Conservation (phyloP, 2,888 invertebrate genomes). For the Pseudococcus jackbeardsleyi region DNA sequence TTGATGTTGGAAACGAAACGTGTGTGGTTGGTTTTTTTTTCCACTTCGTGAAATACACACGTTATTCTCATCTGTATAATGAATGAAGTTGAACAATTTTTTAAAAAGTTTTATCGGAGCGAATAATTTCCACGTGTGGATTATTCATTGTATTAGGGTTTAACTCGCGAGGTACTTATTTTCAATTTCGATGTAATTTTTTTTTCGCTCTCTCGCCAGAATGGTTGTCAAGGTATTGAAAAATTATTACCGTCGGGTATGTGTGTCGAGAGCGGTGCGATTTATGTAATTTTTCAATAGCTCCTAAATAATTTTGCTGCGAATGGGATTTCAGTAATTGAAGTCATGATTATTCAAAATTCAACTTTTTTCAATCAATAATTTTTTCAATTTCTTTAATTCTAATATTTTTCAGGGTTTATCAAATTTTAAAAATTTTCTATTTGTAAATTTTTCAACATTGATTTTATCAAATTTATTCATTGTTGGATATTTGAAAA, state of each 20-base stretch:
- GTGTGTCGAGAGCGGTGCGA: too few species aligned
- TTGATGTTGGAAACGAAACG: conserved; percentile 5
- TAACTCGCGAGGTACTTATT: neutral
- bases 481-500: too few species aligned
- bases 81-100: conserved; percentile 19
- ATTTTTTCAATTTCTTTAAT: too few species aligned
- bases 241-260: neutral
- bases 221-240: conserved; percentile 7
- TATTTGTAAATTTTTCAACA: too few species aligned
- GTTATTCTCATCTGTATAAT: neutral
- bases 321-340: too few species aligned
- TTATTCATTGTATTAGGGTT: neutral
- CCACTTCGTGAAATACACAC: neutral
- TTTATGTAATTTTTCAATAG: too few species aligned
- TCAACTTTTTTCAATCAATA: too few species aligned
- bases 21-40: neutral
- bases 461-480: too few species aligned
- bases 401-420: too few species aligned
- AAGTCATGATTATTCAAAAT: too few species aligned
- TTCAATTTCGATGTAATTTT: neutral
- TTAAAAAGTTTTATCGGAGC: neutral
- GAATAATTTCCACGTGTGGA: conserved; percentile 29
- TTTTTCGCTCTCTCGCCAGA: neutral
- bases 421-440: too few species aligned
- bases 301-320: too few species aligned